Evolutionary conservation across 92 coral and sea anemone species (phyloP).

Genomic region (Pocillopora meandrina): DNA sequence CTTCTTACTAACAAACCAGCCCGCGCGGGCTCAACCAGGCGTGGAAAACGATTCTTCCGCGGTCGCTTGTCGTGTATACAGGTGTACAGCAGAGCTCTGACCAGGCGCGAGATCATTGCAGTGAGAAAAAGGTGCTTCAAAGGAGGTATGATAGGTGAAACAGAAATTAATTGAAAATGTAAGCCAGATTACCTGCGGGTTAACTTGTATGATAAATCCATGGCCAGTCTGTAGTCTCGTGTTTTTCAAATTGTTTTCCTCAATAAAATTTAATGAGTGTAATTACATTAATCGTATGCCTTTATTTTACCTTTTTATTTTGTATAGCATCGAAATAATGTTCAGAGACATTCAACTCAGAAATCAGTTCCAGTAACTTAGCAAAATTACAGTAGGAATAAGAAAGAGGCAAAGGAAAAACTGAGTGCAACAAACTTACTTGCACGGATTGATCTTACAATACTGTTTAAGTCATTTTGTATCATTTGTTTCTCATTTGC

Average conservation of each 20-base stretch:
- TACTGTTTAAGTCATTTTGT: neutral
- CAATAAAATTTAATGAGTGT: too few species aligned
- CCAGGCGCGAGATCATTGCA: conserved; percentile 37
- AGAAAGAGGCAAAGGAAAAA: too few species aligned
- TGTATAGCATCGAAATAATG: too few species aligned
- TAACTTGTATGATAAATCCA: neutral
- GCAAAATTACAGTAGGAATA: too few species aligned
- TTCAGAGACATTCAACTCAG: too few species aligned
- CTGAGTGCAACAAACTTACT: too few species aligned
- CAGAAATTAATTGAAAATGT: neutral
- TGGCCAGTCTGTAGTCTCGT: neutral
- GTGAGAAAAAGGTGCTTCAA: conserved; percentile 66
- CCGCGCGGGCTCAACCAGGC: conserved; percentile 55
- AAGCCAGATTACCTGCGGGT: neutral
- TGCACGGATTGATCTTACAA: neutral
- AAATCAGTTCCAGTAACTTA: too few species aligned
- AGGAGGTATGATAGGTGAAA: conserved; percentile 42
- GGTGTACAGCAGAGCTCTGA: conserved; percentile 67
- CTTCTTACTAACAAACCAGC: conserved; percentile 56
- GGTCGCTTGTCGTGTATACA: conserved; percentile 74
- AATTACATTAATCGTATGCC: too few species aligned
- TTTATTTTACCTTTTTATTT: too few species aligned
- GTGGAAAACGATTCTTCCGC: conserved; percentile 53
- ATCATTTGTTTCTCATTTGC: neutral
- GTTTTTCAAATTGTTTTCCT: neutral